phyloP scores from a whole-genome alignment of 2,113 vertebrate genomes.

The Butorides virescens region DNA sequence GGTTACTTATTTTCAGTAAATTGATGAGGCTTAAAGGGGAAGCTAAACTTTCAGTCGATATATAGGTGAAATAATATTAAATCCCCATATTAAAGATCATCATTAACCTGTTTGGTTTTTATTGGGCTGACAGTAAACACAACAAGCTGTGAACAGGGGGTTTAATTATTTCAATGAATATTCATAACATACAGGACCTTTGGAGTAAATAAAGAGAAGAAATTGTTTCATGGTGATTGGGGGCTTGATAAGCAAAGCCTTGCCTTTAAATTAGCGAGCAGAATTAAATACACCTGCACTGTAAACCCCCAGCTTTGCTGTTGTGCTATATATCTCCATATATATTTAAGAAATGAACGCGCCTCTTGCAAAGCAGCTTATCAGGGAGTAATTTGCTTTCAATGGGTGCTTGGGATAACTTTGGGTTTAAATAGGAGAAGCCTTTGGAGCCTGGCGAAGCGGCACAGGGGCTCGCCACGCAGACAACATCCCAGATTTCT shows the following conservation, averaged over 20 bases:
- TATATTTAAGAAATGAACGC: background rate
- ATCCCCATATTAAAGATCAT: slow-evolving; percentile 20
- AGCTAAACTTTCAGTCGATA: slow-evolving; percentile 15
- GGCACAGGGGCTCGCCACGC: accelerated
- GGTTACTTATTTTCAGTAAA: background rate
- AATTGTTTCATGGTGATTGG: background rate
- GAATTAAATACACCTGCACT: background rate
- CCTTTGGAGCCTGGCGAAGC: background rate
- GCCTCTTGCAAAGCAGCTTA: background rate
- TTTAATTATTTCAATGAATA: slow-evolving; percentile 69
- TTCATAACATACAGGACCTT: slow-evolving; percentile 38
- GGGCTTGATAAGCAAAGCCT: background rate
- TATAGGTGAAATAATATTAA: slow-evolving; percentile 6
- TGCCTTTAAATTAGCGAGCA: background rate
- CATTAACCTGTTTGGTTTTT: slow-evolving; percentile 69
- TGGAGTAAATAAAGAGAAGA: slow-evolving; percentile 16
- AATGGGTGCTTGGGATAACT: accelerated
- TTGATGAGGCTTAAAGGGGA: slow-evolving; percentile 36
- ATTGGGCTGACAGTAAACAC: slow-evolving; percentile 52
- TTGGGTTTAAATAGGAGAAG: background rate
- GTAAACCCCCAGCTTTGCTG: background rate
- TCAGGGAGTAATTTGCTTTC: background rate
- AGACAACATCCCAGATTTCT: accelerated
- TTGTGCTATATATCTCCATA: background rate
- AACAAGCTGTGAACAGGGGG: background rate